Base-by-base conservation (phyloP, 1,140 invertebrate species). In the Drosophila kohkoa region DNA sequence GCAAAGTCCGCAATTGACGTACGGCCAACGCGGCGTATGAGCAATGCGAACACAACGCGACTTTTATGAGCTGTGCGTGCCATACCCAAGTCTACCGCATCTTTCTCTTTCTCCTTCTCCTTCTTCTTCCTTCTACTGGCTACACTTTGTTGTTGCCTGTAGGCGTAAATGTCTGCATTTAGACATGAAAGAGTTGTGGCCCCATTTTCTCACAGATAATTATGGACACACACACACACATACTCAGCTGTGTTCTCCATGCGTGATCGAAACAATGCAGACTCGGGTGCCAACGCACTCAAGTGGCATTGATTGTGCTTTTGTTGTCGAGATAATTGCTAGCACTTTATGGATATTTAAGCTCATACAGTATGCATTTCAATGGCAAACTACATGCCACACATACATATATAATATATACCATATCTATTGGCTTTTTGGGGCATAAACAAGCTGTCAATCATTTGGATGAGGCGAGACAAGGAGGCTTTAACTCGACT, bases 11-110 rank as follows among this genome's bases (percentile, higher is more conserved):
- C 85, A 89, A 88, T 83, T 88, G 83, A 72, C 74, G 74, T 60
- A 10, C 49, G 83, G 43, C 73, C 52, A 82, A 82, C 79, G 80
- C 62, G 77, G 73, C 85, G 85, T 88, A 88, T 89, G 85, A 88
- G 85, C 75, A 66, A 89, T 81, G 81, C 71, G 67, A 70, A 55
- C 76, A 77, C 80, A 74, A 55, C 76, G 85, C 77, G 77, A 70
- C 77, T 88, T 88, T 88, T 88, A 88, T 79, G 75, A 75, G 67
- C 65, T 88, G 85, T 88, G 83, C 77, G 85, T 89, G 85, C 66
- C 57, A 46, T 6, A 16, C 28, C 11, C 25, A 28, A 15, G 35
- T 65, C 51, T 55, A 67, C 66, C 60, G 28, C 38, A 77, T 59
- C 32, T 64, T 81, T 66, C 35, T 30, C 1, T 5, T 38, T 38